These are phyloP conservation scores for Spea multiplicata DNA, from an alignment of 2,113 vertebrate species.

Conservation along the genomic window DNA sequence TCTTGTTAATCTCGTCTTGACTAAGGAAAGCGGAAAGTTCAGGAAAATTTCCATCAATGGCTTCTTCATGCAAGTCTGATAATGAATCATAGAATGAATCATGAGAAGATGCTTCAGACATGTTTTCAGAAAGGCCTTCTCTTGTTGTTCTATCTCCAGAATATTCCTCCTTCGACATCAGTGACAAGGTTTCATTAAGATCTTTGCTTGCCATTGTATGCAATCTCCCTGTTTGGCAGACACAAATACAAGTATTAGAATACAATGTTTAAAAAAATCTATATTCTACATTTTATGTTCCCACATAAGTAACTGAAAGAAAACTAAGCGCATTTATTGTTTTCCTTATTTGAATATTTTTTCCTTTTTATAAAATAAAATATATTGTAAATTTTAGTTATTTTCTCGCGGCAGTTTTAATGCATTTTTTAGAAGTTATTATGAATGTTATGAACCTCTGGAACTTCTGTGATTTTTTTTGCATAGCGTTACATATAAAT, in stretches of 20 bases:
- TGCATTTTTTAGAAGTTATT: no score
- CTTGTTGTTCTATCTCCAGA: slow-evolving; percentile 56
- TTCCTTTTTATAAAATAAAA: no score
- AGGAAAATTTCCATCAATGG: slow-evolving; percentile 59
- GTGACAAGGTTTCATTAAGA: slow-evolving; percentile 66
- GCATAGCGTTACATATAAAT: no score
- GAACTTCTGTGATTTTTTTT: no score
- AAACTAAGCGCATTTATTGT: no score
- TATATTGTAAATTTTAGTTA: no score
- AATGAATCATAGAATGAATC: slow-evolving; percentile 76
- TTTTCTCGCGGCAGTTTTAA: no score
- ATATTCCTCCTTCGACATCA: slow-evolving; percentile 64
- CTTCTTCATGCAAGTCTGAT: slow-evolving; percentile 72
- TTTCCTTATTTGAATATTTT: no score
- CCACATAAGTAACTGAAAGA: no score
- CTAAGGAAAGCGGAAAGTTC: slow-evolving; percentile 89
- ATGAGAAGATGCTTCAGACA: slow-evolving; percentile 75
- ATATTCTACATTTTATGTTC: no score
- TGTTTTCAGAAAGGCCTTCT: slow-evolving; percentile 59
- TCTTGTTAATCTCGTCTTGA: slow-evolving; percentile 88
- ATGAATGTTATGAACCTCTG: no score
- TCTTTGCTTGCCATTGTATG: slow-evolving; percentile 81
- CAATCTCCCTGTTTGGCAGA: slow-evolving; percentile 49
- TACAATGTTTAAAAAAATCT: neutral
- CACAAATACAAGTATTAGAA: slow-evolving; percentile 4